Conservation (phyloP, 2,797 vertebrate species). For the Capromys pilorides region DNA sequence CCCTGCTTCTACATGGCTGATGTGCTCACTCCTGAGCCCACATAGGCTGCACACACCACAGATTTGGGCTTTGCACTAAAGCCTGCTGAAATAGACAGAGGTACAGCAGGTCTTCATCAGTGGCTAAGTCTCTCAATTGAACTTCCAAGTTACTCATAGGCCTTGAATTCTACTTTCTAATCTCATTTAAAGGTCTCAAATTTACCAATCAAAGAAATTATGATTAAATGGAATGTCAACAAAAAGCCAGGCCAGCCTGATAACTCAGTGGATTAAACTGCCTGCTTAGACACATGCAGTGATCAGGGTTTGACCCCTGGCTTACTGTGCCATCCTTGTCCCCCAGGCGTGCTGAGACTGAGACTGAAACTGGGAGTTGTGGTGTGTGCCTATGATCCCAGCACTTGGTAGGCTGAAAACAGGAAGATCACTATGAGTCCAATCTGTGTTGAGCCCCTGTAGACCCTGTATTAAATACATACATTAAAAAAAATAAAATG, state of each 20-base stretch:
- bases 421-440: no score
- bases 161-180: neutral
- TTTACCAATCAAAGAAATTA: neutral
- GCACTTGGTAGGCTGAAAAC: no score
- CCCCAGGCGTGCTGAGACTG: no score
- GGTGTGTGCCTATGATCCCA: no score
- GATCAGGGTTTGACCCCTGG: no score
- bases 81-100: neutral
- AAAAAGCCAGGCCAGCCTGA: no score
- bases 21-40: neutral
- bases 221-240: neutral
- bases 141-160: neutral
- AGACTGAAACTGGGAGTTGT: no score
- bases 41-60: neutral
- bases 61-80: neutral
- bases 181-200: neutral
- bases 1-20: fast-evolving
- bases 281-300: no score
- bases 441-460: no score
- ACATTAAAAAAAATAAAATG: neutral
- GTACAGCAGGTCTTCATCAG: neutral
- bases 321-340: no score
- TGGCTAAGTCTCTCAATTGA: neutral
- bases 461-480: no score
- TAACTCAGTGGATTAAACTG: no score